Conservation (phyloP, 92 coral and sea anemone species). For the Blastomussa wellsi region DNA sequence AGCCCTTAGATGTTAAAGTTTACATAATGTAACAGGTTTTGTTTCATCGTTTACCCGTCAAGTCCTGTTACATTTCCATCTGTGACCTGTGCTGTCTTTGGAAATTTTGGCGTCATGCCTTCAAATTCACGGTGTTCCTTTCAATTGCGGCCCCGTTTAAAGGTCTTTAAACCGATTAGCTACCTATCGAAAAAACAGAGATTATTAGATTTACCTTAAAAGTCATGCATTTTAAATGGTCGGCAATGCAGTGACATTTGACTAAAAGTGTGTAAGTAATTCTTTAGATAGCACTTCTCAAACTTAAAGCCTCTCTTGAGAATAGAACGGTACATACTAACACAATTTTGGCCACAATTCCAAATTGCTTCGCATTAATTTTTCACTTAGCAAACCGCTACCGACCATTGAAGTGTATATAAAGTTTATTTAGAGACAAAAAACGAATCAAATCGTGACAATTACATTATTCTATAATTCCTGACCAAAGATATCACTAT, state of each 20-base stretch:
- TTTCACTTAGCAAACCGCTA: background rate
- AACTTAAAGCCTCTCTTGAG: background rate
- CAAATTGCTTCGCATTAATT: background rate
- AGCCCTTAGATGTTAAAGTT: background rate
- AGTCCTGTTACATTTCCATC: background rate
- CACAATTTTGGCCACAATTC: background rate
- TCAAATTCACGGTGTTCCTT: background rate
- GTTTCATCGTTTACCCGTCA: background rate
- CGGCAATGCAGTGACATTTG: background rate
- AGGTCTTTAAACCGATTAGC: constrained; percentile 9
- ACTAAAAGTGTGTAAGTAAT: background rate
- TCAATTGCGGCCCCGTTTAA: background rate
- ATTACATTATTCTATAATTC: background rate
- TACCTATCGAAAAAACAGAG: background rate
- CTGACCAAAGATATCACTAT: background rate
- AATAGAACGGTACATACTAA: background rate
- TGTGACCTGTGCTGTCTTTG: background rate
- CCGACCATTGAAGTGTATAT: background rate
- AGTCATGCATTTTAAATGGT: background rate
- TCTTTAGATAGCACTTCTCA: background rate
- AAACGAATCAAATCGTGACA: background rate
- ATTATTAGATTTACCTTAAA: background rate
- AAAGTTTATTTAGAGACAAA: background rate
- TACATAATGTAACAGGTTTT: background rate
- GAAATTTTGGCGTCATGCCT: background rate